phyloP scores from a whole-genome alignment of 2,113 vertebrate species.

The Mastomys coucha region DNA sequence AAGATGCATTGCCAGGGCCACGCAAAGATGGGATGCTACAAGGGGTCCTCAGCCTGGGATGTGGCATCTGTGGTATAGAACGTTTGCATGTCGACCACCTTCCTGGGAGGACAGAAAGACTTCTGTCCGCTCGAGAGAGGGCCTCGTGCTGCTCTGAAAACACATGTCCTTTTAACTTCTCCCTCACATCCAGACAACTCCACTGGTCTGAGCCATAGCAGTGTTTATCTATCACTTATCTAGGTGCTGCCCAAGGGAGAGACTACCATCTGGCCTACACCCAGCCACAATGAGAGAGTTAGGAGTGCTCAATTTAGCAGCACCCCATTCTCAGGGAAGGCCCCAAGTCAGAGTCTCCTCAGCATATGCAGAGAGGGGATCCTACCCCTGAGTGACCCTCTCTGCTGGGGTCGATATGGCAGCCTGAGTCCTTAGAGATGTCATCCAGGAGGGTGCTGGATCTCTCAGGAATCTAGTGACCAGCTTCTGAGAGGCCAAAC shows the following conservation, averaged over 20 bases:
- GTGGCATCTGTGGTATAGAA: not conserved
- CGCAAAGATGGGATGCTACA: not conserved
- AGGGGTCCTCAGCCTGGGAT: not conserved
- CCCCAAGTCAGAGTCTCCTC: not conserved
- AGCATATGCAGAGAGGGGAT: not conserved
- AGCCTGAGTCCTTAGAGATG: not conserved
- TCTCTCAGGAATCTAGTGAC: not conserved
- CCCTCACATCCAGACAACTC: not conserved
- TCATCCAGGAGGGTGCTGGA: not conserved
- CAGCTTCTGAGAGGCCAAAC: not conserved
- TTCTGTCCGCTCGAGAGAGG: not conserved
- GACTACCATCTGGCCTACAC: not conserved
- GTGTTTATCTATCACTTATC: not conserved
- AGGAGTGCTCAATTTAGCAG: not conserved
- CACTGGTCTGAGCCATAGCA: not conserved
- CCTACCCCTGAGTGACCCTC: not conserved
- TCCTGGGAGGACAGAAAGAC: not conserved
- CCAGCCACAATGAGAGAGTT: not conserved
- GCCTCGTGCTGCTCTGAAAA: not conserved
- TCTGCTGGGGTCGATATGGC: not conserved
- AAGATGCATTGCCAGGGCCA: fast-evolving
- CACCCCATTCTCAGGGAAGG: not conserved
- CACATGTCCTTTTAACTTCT: not conserved
- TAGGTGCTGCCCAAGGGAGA: not conserved
- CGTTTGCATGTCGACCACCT: not conserved